Evolutionary conservation across 2,113 vertebrate genomes (phyloP).

Genomic region (Rhipidura dahli): DNA sequence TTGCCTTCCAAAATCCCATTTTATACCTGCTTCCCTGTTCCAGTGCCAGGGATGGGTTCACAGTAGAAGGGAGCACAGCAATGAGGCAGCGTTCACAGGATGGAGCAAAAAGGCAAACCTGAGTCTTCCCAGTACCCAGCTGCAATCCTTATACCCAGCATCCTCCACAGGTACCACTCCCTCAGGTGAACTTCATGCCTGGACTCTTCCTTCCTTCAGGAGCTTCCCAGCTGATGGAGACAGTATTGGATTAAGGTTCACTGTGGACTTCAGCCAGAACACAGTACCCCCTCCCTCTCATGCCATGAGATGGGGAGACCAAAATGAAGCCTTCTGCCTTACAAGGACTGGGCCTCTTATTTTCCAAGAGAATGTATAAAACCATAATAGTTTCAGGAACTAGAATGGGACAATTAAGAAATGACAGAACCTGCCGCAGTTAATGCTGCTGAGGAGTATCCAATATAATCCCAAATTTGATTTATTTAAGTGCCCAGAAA

Average conservation of each 20-base stretch:
- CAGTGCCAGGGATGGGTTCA: not conserved
- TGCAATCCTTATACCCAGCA: not conserved
- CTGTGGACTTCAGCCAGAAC: not conserved
- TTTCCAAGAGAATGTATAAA: not conserved
- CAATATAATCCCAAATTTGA: not conserved
- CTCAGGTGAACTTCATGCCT: not conserved
- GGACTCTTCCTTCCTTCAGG: not conserved
- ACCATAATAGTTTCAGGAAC: not conserved
- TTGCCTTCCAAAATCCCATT: not conserved
- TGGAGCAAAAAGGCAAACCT: not conserved
- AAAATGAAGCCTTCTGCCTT: not conserved
- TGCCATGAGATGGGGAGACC: not conserved
- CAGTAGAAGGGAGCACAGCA: not conserved
- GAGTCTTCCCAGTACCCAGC: not conserved
- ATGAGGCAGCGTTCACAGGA: accelerated
- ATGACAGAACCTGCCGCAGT: not conserved
- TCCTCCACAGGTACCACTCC: not conserved
- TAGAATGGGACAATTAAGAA: not conserved
- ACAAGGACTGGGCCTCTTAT: not conserved
- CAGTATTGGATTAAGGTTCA: not conserved
- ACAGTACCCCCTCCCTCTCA: not conserved
- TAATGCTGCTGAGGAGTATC: not conserved
- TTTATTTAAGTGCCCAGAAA: not conserved
- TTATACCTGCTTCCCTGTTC: not conserved
- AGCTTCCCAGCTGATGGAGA: not conserved